Evolutionary conservation across 2,888 invertebrate genomes (phyloP).

Genomic region (Leptinotarsa peninsularis): DNA sequence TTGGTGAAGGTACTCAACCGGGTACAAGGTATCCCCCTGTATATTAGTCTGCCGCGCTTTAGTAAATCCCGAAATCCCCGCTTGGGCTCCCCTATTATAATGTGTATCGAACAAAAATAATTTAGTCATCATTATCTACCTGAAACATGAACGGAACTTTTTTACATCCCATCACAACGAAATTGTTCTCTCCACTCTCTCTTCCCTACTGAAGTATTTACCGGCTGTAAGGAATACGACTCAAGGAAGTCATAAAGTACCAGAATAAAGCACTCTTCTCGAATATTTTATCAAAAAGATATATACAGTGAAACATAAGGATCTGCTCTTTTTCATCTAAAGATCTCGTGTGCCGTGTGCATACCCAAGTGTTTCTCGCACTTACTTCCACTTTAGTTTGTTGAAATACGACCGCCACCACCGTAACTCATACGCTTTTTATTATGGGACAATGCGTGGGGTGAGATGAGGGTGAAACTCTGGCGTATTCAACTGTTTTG

Average conservation of each 20-base stretch:
- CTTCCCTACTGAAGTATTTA: slow-evolving; percentile 55
- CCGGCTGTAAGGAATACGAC: slow-evolving; percentile 53
- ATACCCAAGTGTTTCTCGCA: slow-evolving; percentile 19
- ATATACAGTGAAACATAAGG: slow-evolving; percentile 45
- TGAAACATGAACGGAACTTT: neutral
- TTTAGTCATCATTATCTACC: neutral
- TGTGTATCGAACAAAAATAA: too few relatives aligned
- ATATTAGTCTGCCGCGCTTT: too few relatives aligned
- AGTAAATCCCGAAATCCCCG: too few relatives aligned
- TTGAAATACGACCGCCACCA: slow-evolving; percentile 13
- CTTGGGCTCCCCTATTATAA: too few relatives aligned
- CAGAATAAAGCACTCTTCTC: slow-evolving; percentile 56
- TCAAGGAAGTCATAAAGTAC: slow-evolving; percentile 57
- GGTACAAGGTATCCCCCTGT: too few relatives aligned
- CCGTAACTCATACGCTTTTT: slow-evolving; percentile 1
- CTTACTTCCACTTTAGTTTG: slow-evolving; percentile 9
- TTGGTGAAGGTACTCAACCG: too few relatives aligned
- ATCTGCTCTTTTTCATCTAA: slow-evolving; percentile 21
- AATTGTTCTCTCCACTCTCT: slow-evolving; percentile 56
- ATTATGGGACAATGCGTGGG: neutral
- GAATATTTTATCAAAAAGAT: slow-evolving; percentile 61
- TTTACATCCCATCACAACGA: slow-evolving; percentile 48
- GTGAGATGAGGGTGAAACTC: neutral
- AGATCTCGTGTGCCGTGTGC: slow-evolving; percentile 20
- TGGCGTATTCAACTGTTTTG: neutral